Percentiles rank a stretch among this genome's conserved stretches.
Conservation (phyloP, 2,113 vertebrate genomes). For the Catagonus wagneri region DNA sequence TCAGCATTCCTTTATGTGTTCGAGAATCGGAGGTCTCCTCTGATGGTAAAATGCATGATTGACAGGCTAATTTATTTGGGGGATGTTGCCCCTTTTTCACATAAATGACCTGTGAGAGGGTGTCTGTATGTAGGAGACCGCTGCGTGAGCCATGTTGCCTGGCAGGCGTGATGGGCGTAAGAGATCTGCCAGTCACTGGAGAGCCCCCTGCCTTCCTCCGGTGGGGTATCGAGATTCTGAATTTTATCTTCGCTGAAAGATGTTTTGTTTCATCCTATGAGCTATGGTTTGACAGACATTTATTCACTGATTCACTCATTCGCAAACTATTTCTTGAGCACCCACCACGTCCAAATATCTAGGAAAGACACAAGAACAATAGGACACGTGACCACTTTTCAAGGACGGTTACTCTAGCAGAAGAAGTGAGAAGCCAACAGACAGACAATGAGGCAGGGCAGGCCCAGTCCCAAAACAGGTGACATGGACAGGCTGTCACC, state of each 20-base stretch:
- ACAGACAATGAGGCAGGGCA: background rate
- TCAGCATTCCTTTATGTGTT: background rate
- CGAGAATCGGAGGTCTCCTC: background rate
- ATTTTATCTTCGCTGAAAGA: fast-evolving
- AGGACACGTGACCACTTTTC: background rate
- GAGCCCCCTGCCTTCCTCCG: background rate
- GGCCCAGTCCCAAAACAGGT: too few relatives aligned
- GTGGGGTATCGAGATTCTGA: background rate
- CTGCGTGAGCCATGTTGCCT: background rate
- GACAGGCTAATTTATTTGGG: background rate
- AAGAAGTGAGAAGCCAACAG: background rate
- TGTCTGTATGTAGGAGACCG: background rate
- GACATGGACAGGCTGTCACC: background rate
- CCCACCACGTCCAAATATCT: background rate
- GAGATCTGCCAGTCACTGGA: background rate
- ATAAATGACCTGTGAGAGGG: background rate
- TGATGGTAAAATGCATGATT: background rate
- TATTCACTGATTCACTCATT: background rate
- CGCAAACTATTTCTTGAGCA: background rate
- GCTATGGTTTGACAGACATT: background rate
- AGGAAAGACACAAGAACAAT: background rate
- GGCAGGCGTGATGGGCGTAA: fast-evolving
- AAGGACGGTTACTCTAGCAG: background rate
- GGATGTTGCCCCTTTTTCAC: background rate
- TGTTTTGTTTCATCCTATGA: background rate